phyloP scores from a whole-genome alignment of 2,797 vertebrate species.

The Tachyglossus aculeatus region DNA sequence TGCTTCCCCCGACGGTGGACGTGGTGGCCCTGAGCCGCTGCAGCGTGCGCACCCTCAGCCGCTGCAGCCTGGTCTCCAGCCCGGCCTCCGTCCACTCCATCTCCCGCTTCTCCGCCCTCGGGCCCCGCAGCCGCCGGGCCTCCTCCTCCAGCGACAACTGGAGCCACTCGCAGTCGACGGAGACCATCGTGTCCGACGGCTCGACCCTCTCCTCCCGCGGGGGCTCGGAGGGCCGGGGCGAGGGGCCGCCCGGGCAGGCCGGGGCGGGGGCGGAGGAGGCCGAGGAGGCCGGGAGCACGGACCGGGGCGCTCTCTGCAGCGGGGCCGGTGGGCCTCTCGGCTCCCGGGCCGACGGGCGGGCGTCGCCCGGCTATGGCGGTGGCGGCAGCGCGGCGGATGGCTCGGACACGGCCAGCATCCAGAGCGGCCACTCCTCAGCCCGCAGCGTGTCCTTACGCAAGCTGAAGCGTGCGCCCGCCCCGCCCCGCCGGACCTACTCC shows the following conservation, averaged over 20 bases:
- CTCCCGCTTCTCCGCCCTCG: slow-evolving; percentile 68
- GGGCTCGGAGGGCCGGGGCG: slow-evolving; percentile 73
- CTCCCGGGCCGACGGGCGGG: slow-evolving; percentile 55
- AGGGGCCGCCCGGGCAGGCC: slow-evolving; percentile 2
- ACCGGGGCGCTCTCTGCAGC: not conserved
- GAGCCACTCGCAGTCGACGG: slow-evolving; percentile 90
- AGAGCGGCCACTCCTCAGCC: slow-evolving; percentile 77
- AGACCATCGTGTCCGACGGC: slow-evolving; percentile 87
- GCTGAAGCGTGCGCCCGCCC: slow-evolving; percentile 85
- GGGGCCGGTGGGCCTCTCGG: slow-evolving; percentile 57
- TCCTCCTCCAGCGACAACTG: slow-evolving; percentile 84
- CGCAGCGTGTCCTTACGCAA: slow-evolving; percentile 90
- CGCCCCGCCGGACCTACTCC: slow-evolving; percentile 86
- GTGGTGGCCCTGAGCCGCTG: slow-evolving; percentile 90
- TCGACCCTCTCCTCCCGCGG: slow-evolving; percentile 87
- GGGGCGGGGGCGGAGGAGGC: too few relatives aligned
- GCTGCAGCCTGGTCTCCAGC: slow-evolving; percentile 89
- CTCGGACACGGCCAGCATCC: slow-evolving; percentile 77
- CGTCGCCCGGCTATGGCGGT: slow-evolving; percentile 60
- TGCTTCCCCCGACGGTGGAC: slow-evolving; percentile 90
- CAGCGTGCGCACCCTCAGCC: slow-evolving; percentile 87
- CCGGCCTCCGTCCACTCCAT: slow-evolving; percentile 85
- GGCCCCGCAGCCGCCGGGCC: slow-evolving; percentile 74
- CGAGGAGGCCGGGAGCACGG: slow-evolving; percentile 71
- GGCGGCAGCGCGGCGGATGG: slow-evolving; percentile 64